Evolutionary conservation across 2,113 vertebrate species (phyloP).

Genomic region (Toxotes chatareus): DNA sequence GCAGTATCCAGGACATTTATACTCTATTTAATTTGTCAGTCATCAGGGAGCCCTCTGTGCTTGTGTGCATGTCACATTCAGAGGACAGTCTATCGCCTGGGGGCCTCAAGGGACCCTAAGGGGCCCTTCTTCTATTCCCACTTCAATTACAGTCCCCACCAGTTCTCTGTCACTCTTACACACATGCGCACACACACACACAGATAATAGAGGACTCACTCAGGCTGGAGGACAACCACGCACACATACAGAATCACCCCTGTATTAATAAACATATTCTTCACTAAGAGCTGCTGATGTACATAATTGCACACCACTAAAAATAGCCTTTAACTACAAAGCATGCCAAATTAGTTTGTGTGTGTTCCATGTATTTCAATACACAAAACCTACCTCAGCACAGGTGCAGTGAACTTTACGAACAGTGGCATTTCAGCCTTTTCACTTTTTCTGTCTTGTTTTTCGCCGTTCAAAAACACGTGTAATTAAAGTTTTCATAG

Average conservation of each 20-base stretch:
- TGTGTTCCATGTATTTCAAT: not conserved
- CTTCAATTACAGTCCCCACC: constrained; percentile 68
- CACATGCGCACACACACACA: constrained; percentile 13
- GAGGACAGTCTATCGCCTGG: constrained; percentile 62
- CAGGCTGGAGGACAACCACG: constrained; percentile 1
- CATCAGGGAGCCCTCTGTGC: constrained; percentile 42
- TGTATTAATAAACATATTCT: constrained; percentile 48
- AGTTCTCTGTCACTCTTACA: constrained; percentile 29
- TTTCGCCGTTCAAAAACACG: not conserved
- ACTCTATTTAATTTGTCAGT: constrained; percentile 54
- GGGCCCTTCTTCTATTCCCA: constrained; percentile 64
- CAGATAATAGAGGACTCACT: not conserved
- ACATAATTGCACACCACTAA: constrained; percentile 57
- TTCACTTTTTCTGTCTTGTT: not conserved
- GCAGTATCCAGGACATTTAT: constrained; percentile 54
- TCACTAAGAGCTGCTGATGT: constrained; percentile 50
- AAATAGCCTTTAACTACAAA: constrained; percentile 45
- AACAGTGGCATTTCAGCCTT: not conserved
- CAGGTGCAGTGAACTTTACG: constrained; percentile 11
- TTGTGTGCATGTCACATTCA: constrained; percentile 52
- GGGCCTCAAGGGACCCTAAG: constrained; percentile 62
- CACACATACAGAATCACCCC: constrained; percentile 20
- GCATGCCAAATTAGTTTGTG: constrained; percentile 21
- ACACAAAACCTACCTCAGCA: not conserved
- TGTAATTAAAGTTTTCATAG: constrained; percentile 1